Percentiles rank a stretch among this genome's conserved stretches.
These are phyloP conservation scores for Gambusia holbrooki DNA, from an alignment of 2,113 vertebrate species.

Conservation along the genomic window DNA sequence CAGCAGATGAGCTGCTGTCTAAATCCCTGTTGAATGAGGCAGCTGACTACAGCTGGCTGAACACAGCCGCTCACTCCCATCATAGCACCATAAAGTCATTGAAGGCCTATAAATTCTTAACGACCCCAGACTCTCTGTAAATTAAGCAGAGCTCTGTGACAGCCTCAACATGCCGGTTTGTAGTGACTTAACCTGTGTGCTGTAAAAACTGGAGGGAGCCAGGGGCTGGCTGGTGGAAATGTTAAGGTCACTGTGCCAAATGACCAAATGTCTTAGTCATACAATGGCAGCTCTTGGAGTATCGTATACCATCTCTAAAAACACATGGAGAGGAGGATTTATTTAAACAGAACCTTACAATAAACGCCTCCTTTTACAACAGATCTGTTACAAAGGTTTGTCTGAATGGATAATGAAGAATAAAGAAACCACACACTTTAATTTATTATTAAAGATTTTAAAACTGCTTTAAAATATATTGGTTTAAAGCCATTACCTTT, in stretches of 20 bases:
- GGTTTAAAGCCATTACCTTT: not conserved
- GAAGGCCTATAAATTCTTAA: constrained; percentile 58
- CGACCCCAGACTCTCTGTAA: constrained; percentile 29
- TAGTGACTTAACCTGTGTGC: constrained; percentile 46
- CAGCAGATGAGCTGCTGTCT: constrained; percentile 45
- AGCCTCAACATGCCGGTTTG: constrained; percentile 25
- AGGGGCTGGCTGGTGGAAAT: constrained; percentile 12
- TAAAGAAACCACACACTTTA: not conserved
- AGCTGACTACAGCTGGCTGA: constrained; percentile 62
- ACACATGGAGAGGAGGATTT: not conserved
- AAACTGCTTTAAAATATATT: not conserved
- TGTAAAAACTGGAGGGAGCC: not conserved
- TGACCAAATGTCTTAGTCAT: constrained; percentile 27
- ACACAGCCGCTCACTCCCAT: constrained; percentile 19
- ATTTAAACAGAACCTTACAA: not conserved
- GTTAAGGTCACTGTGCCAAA: constrained; percentile 23
- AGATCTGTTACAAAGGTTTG: not conserved
- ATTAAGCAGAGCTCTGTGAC: constrained; percentile 42
- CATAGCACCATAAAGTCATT: constrained; percentile 31
- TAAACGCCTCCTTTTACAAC: constrained; percentile 6
- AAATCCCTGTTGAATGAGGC: constrained; percentile 41
- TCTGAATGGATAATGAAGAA: not conserved
- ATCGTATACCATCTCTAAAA: constrained; percentile 27
- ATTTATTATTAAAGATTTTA: not conserved
- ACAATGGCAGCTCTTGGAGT: constrained; percentile 19